Evolutionary conservation across 2,888 invertebrate genomes (phyloP).

Genomic region (Erebia palarica): DNA sequence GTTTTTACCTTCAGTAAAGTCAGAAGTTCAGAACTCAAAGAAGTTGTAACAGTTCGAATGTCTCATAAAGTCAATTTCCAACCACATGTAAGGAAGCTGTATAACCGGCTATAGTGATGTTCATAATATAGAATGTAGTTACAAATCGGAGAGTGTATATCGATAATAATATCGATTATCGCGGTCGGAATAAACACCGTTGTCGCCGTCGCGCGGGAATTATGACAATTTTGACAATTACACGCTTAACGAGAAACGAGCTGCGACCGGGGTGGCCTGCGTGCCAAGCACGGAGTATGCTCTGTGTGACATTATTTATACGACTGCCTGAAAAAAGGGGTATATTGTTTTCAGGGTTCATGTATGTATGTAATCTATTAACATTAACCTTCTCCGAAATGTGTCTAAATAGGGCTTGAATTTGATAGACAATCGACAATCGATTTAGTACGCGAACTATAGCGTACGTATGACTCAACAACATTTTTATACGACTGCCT

Average conservation of each 20-base stretch:
- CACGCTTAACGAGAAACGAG: slow-evolving; percentile 61
- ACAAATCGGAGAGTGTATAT: slow-evolving; percentile 16
- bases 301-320: slow-evolving; percentile 53
- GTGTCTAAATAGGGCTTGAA: too few relatives aligned
- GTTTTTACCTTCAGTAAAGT: too few relatives aligned
- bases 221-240: slow-evolving; percentile 78
- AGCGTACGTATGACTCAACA: too few relatives aligned
- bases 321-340: too few relatives aligned
- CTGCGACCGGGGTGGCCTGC: slow-evolving; percentile 59
- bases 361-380: too few relatives aligned
- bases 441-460: too few relatives aligned
- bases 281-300: slow-evolving; percentile 40
- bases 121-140: slow-evolving; percentile 2
- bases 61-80: not conserved
- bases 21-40: too few relatives aligned
- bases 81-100: not conserved
- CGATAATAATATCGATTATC: slow-evolving; percentile 35
- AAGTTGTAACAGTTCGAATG: too few relatives aligned
- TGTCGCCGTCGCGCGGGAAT: slow-evolving; percentile 69
- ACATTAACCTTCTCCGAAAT: too few relatives aligned
- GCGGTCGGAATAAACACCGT: slow-evolving; percentile 40
- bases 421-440: too few relatives aligned
- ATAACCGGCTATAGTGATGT: not conserved
- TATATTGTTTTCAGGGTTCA: too few relatives aligned
- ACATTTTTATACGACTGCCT: too few relatives aligned